Base-by-base conservation (phyloP, 2,888 invertebrate species). In the Podabrus alpinus region DNA sequence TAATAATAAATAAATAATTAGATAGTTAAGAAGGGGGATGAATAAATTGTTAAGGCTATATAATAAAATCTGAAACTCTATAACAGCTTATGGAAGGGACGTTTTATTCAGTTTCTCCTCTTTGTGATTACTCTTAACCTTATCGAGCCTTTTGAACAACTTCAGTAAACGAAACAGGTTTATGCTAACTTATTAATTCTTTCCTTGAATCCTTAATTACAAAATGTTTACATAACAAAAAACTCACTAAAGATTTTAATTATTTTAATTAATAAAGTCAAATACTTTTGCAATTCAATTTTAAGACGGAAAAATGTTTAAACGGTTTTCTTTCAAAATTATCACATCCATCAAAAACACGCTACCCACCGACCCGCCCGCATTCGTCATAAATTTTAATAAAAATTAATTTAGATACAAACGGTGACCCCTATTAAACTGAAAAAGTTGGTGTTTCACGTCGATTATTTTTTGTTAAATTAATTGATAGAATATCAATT, bases 101-200 rank as follows among this genome's bases (percentile, higher is more conserved):
- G 76, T 76, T 76, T 76, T 76, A 76, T 76, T 76, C 68, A 70
- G 71, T 76, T 76, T 73, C 70, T 76, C 73, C 73, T 76, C 76
- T 76, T 76, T 76, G 73, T 73, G 68, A 73, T 76, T 70, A 67
- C 76, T 76, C 66, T 73, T 76, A 76, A 76, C 76, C 76, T 76
- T 76, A 76, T 73, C 76, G 73, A 73, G 68, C 67, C 19, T 70
- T 72, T 61, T 24, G 73, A 70, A 72, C 73, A 76, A 73, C 73
- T 61, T 72, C 25, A 72, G 62, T 69, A 72, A 75, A 75, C 75
- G 75, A 75, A 72, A 72, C 71, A 72, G 71, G 71, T 74, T 45
- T 74, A 74, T 71, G 62, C 66, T 66, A 74, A 74, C 74, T 74
- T 72, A 75, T 75, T 71, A 69, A 72, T 74, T 62, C 72, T 15